Percentiles rank a stretch among this genome's conserved stretches.
These are phyloP conservation scores for Lithophane semibrunnea DNA, from an alignment of 2,888 invertebrate species.

Conservation along the genomic window DNA sequence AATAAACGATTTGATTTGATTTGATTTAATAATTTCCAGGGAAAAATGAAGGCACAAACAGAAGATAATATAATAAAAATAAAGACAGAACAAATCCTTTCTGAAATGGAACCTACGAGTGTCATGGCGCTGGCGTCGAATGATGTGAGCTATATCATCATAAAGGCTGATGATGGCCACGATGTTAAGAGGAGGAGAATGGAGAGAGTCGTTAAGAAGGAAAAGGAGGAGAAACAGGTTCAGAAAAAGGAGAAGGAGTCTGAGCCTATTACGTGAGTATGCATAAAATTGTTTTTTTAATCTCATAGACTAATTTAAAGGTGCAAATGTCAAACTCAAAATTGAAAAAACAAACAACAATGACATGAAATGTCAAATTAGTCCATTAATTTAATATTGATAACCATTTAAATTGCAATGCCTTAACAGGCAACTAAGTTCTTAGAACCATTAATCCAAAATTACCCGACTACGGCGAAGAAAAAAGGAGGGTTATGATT, in stretches of 20 bases:
- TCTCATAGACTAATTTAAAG: too few relatives aligned
- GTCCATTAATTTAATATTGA: too few relatives aligned
- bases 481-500: too few relatives aligned
- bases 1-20: too few relatives aligned
- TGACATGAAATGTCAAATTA: too few relatives aligned
- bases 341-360: too few relatives aligned
- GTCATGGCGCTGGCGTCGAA: slow-evolving; percentile 76
- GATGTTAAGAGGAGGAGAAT: slow-evolving; percentile 47
- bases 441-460: too few relatives aligned
- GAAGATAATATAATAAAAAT: slow-evolving; percentile 56
- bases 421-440: too few relatives aligned
- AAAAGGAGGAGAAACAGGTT: slow-evolving; percentile 55
- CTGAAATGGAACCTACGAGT: slow-evolving; percentile 74
- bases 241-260: slow-evolving; percentile 65
- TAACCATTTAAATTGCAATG: too few relatives aligned
- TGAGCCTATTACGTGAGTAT: slow-evolving; percentile 78
- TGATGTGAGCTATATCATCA: slow-evolving; percentile 87
- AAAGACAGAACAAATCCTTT: slow-evolving; percentile 72
- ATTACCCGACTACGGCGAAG: too few relatives aligned
- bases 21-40: slow-evolving; percentile 13
- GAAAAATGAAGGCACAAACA: background rate
- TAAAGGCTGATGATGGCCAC: slow-evolving; percentile 71
- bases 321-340: too few relatives aligned
- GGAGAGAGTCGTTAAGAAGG: slow-evolving; percentile 58
- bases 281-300: too few relatives aligned